A percentile compares a stretch with the other conserved stretches of the same genome.
These are phyloP conservation scores for Melanerpes aurifrons DNA, from an alignment of 2,113 vertebrate species.

Conservation along the genomic window DNA sequence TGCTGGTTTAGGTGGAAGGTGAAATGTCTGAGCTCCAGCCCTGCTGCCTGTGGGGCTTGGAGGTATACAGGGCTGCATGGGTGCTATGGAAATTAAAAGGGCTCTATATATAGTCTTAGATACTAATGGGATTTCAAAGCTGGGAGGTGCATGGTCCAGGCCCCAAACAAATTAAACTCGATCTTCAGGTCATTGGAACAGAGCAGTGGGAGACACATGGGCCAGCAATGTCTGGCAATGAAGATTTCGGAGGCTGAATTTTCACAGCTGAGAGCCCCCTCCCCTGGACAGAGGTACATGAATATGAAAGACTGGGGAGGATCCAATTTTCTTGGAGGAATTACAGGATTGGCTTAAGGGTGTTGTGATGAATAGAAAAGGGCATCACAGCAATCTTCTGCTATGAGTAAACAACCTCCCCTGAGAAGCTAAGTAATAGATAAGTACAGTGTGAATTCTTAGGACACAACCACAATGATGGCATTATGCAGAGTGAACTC, in stretches of 20 bases:
- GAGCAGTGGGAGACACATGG: accelerated
- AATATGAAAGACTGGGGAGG: not conserved
- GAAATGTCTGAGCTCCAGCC: not conserved
- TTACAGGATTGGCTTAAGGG: not conserved
- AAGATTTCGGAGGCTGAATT: not conserved
- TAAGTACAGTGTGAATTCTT: not conserved
- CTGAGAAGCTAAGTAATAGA: not conserved
- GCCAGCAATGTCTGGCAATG: not conserved
- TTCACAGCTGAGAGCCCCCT: not conserved
- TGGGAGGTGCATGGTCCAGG: not conserved
- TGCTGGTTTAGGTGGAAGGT: not conserved
- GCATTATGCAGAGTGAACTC: not conserved
- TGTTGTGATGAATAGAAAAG: not conserved
- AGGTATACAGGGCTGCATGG: accelerated
- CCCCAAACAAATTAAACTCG: not conserved
- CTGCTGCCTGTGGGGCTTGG: not conserved
- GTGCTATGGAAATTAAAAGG: not conserved
- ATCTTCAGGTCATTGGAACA: not conserved
- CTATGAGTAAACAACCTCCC: not conserved
- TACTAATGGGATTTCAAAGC: not conserved
- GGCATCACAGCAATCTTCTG: not conserved
- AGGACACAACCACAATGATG: not conserved
- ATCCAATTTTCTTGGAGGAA: not conserved
- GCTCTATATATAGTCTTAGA: not conserved
- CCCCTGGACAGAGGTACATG: not conserved